Evolutionary conservation across 2,113 vertebrate species (phyloP).

Genomic region (Nannospalax galili): DNA sequence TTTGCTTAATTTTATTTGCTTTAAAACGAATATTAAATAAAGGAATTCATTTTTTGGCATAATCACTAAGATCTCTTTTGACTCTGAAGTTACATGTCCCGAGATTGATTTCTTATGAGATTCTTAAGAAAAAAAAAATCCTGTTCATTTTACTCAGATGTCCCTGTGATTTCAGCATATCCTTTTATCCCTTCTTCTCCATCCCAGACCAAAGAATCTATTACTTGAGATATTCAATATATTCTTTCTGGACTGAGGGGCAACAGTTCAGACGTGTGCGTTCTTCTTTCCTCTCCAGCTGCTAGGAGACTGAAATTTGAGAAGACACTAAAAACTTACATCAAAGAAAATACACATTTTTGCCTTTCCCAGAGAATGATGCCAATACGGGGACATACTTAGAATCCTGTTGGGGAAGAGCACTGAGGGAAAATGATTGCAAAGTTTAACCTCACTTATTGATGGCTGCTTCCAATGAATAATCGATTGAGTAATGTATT

Average conservation of each 20-base stretch:
- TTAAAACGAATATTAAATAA: slow-evolving; percentile 56
- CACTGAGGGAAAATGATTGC: neutral
- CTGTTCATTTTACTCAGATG: slow-evolving; percentile 45
- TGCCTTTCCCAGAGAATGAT: neutral
- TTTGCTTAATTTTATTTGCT: slow-evolving; percentile 51
- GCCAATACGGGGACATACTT: neutral
- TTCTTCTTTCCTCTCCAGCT: neutral
- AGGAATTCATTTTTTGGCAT: neutral
- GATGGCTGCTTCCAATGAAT: slow-evolving; percentile 12
- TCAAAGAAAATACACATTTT: neutral
- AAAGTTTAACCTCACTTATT: slow-evolving; percentile 1
- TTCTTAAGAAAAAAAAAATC: slow-evolving; percentile 55
- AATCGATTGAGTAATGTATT: neutral
- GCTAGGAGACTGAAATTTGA: slow-evolving; percentile 29
- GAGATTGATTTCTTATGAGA: slow-evolving; percentile 63
- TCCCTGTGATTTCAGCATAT: slow-evolving; percentile 7
- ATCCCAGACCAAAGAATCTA: slow-evolving; percentile 22
- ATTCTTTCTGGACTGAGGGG: slow-evolving; percentile 32
- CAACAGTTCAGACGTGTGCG: neutral
- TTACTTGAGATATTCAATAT: slow-evolving; percentile 60
- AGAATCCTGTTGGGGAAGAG: neutral
- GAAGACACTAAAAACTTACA: neutral
- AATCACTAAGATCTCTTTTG: slow-evolving; percentile 52
- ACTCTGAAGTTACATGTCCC: slow-evolving; percentile 19
- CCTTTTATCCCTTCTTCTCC: slow-evolving; percentile 17